Percentiles rank a stretch among this genome's conserved stretches.
Conservation (phyloP, 2,888 invertebrate species). For the Diplolepis rosae region DNA sequence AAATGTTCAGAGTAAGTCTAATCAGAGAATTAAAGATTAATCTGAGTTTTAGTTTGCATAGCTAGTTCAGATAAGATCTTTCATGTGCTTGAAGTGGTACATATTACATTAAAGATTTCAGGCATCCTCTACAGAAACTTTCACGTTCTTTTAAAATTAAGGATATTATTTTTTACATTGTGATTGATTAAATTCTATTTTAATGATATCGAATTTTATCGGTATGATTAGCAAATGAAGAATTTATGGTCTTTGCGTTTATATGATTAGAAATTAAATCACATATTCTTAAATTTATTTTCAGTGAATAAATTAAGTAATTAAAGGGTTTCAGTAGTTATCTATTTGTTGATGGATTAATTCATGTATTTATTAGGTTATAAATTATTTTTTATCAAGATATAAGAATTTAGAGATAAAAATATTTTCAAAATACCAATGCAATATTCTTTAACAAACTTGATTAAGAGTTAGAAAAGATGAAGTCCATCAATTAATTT, state of each 20-base stretch:
- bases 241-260: too few species aligned
- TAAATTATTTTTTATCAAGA: too few species aligned
- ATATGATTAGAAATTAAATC: too few species aligned
- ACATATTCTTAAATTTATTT: too few species aligned
- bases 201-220: too few species aligned
- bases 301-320: too few species aligned
- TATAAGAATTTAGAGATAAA: too few species aligned
- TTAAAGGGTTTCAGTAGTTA: too few species aligned
- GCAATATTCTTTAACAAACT: neutral
- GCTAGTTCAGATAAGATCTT: conserved; percentile 16
- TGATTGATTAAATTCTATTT: neutral
- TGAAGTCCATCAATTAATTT: conserved; percentile 21
- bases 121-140: neutral
- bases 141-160: neutral
- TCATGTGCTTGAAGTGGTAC: neutral
- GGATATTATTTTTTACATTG: neutral
- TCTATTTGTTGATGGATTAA: too few species aligned
- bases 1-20: conserved; percentile 8
- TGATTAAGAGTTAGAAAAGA: neutral
- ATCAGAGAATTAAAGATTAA: conserved; percentile 21
- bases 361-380: too few species aligned
- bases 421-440: too few species aligned
- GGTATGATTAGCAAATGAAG: too few species aligned
- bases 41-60: neutral
- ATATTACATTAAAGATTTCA: neutral